Conservation (phyloP, 2,888 invertebrate genomes). For the Steromphala cineraria region DNA sequence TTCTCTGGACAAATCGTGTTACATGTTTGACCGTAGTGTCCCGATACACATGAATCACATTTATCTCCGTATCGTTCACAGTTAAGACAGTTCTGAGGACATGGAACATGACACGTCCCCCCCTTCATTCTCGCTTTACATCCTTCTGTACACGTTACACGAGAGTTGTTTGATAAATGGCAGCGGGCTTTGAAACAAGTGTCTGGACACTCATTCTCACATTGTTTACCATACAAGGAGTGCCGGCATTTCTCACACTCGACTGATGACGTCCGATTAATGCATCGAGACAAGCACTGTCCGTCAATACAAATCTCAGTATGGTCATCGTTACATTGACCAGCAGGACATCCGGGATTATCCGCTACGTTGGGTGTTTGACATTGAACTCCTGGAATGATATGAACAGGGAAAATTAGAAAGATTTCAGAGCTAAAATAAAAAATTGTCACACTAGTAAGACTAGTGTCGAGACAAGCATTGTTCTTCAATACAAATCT, state of each 20-base stretch:
- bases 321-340: not conserved
- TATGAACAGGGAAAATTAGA: too few species aligned
- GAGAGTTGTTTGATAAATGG: conserved; percentile 28
- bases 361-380: too few species aligned
- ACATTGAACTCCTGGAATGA: not conserved
- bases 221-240: not conserved
- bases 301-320: not conserved
- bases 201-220: not conserved
- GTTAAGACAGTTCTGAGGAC: not conserved
- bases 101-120: conserved; percentile 4
- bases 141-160: conserved; percentile 34
- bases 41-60: not conserved
- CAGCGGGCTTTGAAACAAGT: not conserved
- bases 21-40: not conserved
- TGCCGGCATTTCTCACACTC: not conserved
- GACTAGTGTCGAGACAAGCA: too few species aligned
- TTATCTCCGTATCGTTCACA: not conserved
- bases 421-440: too few species aligned
- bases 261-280: not conserved
- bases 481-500: too few species aligned
- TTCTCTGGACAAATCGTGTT: not conserved
- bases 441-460: too few species aligned
- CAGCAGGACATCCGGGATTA: not conserved
- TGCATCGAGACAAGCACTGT: not conserved
- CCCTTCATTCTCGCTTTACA: conserved; percentile 37